Evolutionary conservation across 92 coral and sea anemone genomes (phyloP), one percentile per base, ranked within the genome.

Genomic region (Nematostella vectensis): DNA sequence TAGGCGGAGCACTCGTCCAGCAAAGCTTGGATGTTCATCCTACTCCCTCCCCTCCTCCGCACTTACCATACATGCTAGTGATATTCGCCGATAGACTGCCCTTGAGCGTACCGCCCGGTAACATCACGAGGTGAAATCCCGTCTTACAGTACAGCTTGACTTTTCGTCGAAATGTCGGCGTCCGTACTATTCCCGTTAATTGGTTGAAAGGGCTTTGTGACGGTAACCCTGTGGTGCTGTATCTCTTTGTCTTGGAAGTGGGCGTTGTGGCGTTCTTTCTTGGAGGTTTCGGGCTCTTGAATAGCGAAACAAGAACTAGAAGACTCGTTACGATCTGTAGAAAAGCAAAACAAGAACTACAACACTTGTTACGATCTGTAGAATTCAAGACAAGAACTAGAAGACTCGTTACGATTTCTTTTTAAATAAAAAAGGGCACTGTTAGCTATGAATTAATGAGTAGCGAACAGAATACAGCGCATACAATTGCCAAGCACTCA

Each of bases 61-160:
- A 53, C 63, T 40, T 33, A 66, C 72, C 72, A 45, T 66, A 15
- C 8, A 27, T 43, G 8, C 29, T 42, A 28, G 57, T 31, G 24
- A 31, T 39, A 2, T 21, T 66, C 13, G 45, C 25, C 2, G 43
- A 26, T 2, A 56, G 18, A 29, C 72, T 66, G n/a, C 72, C 72
- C 47, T 66, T 66, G 18, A 66, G 20, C 16, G 24, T 42, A 21
- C 72, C 72, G 1, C 56, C 52, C 16, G 72, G 72, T 42, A 66
- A 20, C 72, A 66, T 66, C 15, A 66, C 72, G 12, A 66, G 48
- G 31, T 66, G 72, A 66, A 66, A 66, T 19, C 72, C 72, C 10
- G 63, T 66, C 47, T 31, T 66, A 16, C 55, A 54, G 26, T 26
- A 56, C 3, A 66, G 56, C 55, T 55, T 55, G 4, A 54, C 72